Evolutionary conservation across 2,797 vertebrate species (phyloP).

Genomic region (Chloroceryle amazona): DNA sequence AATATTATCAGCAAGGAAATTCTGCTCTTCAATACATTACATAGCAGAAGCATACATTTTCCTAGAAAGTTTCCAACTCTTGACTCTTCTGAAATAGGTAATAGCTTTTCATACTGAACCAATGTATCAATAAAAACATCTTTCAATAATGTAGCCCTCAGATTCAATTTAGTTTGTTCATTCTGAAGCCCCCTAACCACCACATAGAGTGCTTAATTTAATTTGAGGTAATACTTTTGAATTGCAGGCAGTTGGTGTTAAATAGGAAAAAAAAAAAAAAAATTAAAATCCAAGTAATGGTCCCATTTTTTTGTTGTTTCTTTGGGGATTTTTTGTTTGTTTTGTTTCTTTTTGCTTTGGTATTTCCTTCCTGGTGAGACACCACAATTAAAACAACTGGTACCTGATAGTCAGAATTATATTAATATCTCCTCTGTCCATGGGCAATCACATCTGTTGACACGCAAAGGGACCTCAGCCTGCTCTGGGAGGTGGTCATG

Average conservation of each 20-base stretch:
- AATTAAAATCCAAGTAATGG: background rate
- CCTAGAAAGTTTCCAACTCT: background rate
- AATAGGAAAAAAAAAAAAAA: background rate
- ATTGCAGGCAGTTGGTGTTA: background rate
- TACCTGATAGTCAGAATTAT: rapidly evolving
- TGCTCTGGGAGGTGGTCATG: background rate
- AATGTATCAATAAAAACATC: background rate
- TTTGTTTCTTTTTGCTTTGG: background rate
- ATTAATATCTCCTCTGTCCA: too few species aligned
- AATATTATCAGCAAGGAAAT: background rate
- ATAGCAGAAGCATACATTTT: background rate
- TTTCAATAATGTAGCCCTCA: background rate
- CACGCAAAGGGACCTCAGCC: rapidly evolving
- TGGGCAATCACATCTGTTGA: rapidly evolving
- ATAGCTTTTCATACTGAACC: background rate
- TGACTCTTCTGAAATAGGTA: background rate
- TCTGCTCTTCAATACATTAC: background rate
- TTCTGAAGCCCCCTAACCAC: background rate
- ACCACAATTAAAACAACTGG: background rate
- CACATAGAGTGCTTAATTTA: background rate
- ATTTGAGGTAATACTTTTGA: background rate
- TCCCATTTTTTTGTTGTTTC: background rate
- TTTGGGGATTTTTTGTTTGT: background rate
- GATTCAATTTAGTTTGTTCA: background rate
- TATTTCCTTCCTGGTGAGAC: background rate